A percentile compares a stretch with the other conserved stretches of the same genome.
These are phyloP conservation scores for Condylostylus longicornis DNA, from an alignment of 1,140 invertebrate genomes.

Conservation along the genomic window DNA sequence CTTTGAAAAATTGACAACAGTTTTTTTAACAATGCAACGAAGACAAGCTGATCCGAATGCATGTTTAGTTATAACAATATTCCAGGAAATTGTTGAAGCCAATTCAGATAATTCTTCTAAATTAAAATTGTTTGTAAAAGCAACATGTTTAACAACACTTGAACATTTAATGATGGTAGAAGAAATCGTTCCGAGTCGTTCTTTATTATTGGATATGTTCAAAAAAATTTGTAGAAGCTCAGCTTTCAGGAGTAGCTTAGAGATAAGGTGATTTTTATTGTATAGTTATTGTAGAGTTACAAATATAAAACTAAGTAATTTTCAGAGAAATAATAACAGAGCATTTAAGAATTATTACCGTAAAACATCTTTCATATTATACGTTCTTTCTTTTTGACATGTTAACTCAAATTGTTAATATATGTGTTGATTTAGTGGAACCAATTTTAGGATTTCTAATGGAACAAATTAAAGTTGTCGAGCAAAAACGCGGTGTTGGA, in stretches of 20 bases:
- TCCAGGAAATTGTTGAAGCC: conserved; percentile 17
- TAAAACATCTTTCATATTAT: conserved; percentile 27
- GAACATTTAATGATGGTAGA: conserved; percentile 30
- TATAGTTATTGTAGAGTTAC: not conserved
- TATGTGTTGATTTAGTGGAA: conserved; percentile 9
- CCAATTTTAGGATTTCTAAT: conserved; percentile 14
- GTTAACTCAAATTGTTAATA: conserved; percentile 21
- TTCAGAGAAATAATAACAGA: conserved; percentile 8
- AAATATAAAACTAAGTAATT: not conserved
- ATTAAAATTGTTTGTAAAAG: conserved; percentile 13
- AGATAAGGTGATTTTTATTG: not conserved
- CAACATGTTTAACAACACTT: conserved; percentile 14
- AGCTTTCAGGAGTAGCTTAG: conserved; percentile 7
- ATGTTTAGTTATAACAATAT: conserved; percentile 15
- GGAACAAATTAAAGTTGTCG: conserved; percentile 17
- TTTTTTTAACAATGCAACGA: conserved; percentile 23
- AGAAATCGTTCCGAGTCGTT: conserved; percentile 22
- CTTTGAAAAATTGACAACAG: conserved; percentile 16
- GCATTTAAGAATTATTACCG: conserved; percentile 17
- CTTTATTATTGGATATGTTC: conserved; percentile 16
- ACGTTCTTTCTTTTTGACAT: conserved; percentile 29
- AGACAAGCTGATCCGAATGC: conserved; percentile 19
- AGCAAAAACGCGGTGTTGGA: conserved; percentile 26
- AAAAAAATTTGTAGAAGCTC: conserved; percentile 8
- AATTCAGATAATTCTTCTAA: not conserved